A percentile compares a stretch with the other conserved stretches of the same genome.
These are phyloP conservation scores for Sternarchorhynchus goeldii DNA, from an alignment of 2,797 vertebrate species.

Conservation along the genomic window DNA sequence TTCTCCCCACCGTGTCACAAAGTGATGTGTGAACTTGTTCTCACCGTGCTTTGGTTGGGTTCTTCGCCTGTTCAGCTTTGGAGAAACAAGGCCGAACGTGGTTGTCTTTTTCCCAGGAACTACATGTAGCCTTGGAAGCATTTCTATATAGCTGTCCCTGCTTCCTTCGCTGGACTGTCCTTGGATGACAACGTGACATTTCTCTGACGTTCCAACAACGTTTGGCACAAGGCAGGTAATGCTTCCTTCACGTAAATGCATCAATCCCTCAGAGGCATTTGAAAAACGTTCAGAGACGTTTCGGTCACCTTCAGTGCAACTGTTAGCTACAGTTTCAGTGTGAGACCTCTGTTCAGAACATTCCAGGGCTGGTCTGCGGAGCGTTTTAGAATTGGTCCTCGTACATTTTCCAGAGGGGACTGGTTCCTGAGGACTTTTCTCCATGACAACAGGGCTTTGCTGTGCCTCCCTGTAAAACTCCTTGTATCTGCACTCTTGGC, in stretches of 20 bases:
- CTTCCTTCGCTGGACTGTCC: slow-evolving; percentile 60
- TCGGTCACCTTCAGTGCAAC: not conserved
- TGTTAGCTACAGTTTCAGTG: slow-evolving; percentile 24
- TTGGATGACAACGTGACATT: slow-evolving; percentile 68
- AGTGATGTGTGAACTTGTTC: not conserved
- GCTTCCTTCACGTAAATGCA: slow-evolving; percentile 57
- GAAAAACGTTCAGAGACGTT: not conserved
- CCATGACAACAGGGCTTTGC: slow-evolving; percentile 72
- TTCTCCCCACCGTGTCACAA: too few relatives aligned
- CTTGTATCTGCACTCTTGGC: slow-evolving; percentile 72
- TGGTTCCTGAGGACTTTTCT: slow-evolving; percentile 44
- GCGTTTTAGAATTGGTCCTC: not conserved
- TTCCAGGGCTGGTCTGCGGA: slow-evolving; percentile 12
- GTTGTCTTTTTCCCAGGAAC: slow-evolving; percentile 78
- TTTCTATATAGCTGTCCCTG: slow-evolving; percentile 57
- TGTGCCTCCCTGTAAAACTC: slow-evolving; percentile 79
- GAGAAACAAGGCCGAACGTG: slow-evolving; percentile 76
- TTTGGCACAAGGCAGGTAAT: slow-evolving; percentile 69
- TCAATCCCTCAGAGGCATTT: slow-evolving; percentile 12
- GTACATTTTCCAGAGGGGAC: not conserved
- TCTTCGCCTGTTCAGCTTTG: slow-evolving; percentile 73
- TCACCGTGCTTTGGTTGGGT: slow-evolving; percentile 65
- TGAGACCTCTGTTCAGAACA: slow-evolving; percentile 41
- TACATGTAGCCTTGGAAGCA: slow-evolving; percentile 73
- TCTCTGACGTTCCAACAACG: slow-evolving; percentile 74